Conservation (phyloP, 2,797 vertebrate genomes). For the Rhinatrema bivittatum region DNA sequence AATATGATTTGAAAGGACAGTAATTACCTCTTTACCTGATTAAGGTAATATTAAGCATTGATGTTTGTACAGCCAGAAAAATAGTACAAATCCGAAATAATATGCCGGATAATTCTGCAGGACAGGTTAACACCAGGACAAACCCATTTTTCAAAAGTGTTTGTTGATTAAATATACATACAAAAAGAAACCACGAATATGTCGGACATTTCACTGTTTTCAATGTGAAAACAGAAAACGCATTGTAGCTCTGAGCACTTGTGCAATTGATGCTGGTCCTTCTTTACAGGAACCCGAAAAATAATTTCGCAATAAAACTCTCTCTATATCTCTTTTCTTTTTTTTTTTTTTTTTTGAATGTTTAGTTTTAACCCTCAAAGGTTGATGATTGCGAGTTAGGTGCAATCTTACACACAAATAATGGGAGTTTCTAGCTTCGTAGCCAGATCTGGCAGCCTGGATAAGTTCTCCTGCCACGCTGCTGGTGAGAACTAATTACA, state of each 20-base stretch:
- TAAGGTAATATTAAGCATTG: conserved; percentile 23
- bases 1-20: conserved; percentile 8
- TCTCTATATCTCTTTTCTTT: conserved; percentile 3
- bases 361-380: conserved; percentile 57
- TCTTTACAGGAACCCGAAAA: conserved; percentile 50
- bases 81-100: conserved; percentile 22
- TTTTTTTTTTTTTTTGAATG: too few relatives aligned
- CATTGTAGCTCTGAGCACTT: conserved; percentile 46
- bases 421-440: conserved; percentile 39
- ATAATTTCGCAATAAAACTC: conserved; percentile 35
- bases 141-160: too few relatives aligned
- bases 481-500: too few relatives aligned
- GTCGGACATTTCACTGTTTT: conserved; percentile 55
- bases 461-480: too few relatives aligned
- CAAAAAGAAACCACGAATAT: conserved; percentile 33
- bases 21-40: conserved; percentile 3
- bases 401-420: conserved; percentile 46
- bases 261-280: conserved; percentile 49
- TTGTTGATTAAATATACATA: conserved; percentile 48
- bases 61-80: conserved; percentile 28
- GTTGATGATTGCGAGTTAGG: conserved; percentile 50
- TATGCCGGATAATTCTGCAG: too few relatives aligned
- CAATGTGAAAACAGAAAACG: conserved; percentile 63
- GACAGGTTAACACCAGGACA: too few relatives aligned
- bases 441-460: conserved; percentile 45